Base-by-base conservation (phyloP, 2,113 vertebrate genomes). In the Salvelinus sp. region DNA sequence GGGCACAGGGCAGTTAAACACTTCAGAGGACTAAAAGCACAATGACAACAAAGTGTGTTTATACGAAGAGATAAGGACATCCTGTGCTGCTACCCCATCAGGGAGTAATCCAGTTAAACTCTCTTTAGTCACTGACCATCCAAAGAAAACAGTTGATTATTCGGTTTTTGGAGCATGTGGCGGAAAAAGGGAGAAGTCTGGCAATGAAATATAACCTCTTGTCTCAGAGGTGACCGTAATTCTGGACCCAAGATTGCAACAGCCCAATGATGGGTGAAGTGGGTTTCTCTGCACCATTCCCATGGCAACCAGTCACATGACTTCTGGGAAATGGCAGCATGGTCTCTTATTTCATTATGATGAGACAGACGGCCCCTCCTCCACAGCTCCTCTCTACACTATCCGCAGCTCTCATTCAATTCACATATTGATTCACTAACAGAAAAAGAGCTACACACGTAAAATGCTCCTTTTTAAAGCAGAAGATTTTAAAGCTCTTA, bases 271-370 rank as follows among this genome's bases (percentile, higher is more conserved):
- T 81, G 86, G 81, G 70, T 85, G 90, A 83, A 84, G 79, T 77
- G 79, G 89, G 88, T 22, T 57, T 86, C 90, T 91, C 88, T 90
- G 80, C 77, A 80, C 84, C 66, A 44, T 90, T 79, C 84, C 89
- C 85, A 82, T 82, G 87, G 90, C 87, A 94, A 92, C 85, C 79
- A 76, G 75, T 82, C 78, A 77, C 73, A 22, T 82, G 87, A 90
- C 74, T 87, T 83, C 86, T 79, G 89, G 84, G 86, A 79, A 87
- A 78, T 78, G 77, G 71, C 86, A 90, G 91, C 71, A 67, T 89
- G 89, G 78, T 87, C 74, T 81, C 83, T 78, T 77, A 88, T 79
- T 83, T 79, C 75, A 57, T 85, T 72, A 81, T 73, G 64, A 76
- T 72, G 76, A 79, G 68, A 74, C 70, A 60, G 14, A 62, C n/a